Percentiles rank a stretch among this genome's conserved stretches.
These are phyloP conservation scores for Odocoileus virginianus DNA, from an alignment of 2,113 vertebrate genomes.

Conservation along the genomic window DNA sequence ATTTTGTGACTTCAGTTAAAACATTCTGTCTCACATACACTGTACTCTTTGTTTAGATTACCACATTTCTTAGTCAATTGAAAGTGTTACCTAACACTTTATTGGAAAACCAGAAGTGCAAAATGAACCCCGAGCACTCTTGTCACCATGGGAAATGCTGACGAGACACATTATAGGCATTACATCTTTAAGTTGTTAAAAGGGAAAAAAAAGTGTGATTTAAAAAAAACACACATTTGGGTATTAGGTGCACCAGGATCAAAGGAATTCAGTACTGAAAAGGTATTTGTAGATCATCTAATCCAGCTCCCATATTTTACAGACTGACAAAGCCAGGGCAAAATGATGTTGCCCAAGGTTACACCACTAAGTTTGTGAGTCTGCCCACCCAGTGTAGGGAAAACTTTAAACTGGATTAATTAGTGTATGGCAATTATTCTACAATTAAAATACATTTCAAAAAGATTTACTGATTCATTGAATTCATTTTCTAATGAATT, in stretches of 20 bases:
- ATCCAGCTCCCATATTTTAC: neutral
- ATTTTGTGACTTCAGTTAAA: neutral
- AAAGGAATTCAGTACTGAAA: conserved; percentile 18
- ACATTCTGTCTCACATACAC: neutral
- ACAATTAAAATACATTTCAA: neutral
- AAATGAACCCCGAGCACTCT: conserved; percentile 64
- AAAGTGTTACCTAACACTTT: conserved; percentile 66
- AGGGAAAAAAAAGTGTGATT: conserved; percentile 35
- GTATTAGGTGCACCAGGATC: conserved; percentile 40
- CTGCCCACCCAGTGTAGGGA: neutral
- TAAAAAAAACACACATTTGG: conserved; percentile 39
- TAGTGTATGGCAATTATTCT: neutral
- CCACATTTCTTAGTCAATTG: conserved; percentile 64
- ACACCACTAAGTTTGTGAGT: neutral
- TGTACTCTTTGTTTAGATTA: conserved; percentile 58
- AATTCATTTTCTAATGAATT: neutral
- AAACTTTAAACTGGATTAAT: neutral
- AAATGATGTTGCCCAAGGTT: neutral
- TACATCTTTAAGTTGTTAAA: conserved; percentile 63
- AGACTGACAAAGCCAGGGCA: neutral
- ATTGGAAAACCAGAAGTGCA: conserved; percentile 64
- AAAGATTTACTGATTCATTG: neutral
- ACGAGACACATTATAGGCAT: conserved; percentile 52
- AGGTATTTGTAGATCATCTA: neutral
- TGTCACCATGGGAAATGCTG: conserved; percentile 61